Evolutionary conservation across 2,113 vertebrate genomes (phyloP), one percentile per base, ranked within the genome.

Genomic region (Trogon melanurus): DNA sequence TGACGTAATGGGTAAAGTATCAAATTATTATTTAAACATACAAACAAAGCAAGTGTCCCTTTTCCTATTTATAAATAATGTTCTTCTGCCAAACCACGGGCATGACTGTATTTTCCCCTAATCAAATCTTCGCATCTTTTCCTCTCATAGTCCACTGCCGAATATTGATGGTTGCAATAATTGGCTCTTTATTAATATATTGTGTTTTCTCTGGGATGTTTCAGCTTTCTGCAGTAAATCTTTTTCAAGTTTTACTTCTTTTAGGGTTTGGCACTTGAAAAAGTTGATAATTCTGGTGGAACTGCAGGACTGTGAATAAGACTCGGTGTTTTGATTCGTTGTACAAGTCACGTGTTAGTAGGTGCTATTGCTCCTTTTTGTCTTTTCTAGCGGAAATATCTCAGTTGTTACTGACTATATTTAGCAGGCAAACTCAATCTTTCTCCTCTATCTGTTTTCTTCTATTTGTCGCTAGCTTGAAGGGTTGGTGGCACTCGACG

Each of bases 151-250:
- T 44, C 74, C 79, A 56, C 62, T 81, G 50, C 64, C 1, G 53
- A 87, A 89, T 95, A 95, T 65, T 91, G 93, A 91, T 93, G 88
- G 75, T 16, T 41, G 67, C 56, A 95, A 80, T 95, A 94, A 96
- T 92, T 91, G 88, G 41, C 56, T 93, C 51, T 97, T 96, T 94
- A 85, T 91, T 92, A 88, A 85, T 53, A 79, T 47, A 53, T 87
- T 85, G 88, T 76, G 44, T 94, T 91, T 91, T 86, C 85, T 62
- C 54, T 29, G 45, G 18, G 34, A 82, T 69, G 53, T 92, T 90
- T 75, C 6, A 2, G 64, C 45, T 93, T 95, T 79, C 67, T 73
- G 70, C 88, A 67, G 48, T 79, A 86, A 95, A 95, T 80, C 27
- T 22, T 88, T 67, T 75, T 41, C 0, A 18, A 47, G 22, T 50